Evolutionary conservation across 2,113 vertebrate species (phyloP).

Genomic region (Dromaius novaehollandiae): DNA sequence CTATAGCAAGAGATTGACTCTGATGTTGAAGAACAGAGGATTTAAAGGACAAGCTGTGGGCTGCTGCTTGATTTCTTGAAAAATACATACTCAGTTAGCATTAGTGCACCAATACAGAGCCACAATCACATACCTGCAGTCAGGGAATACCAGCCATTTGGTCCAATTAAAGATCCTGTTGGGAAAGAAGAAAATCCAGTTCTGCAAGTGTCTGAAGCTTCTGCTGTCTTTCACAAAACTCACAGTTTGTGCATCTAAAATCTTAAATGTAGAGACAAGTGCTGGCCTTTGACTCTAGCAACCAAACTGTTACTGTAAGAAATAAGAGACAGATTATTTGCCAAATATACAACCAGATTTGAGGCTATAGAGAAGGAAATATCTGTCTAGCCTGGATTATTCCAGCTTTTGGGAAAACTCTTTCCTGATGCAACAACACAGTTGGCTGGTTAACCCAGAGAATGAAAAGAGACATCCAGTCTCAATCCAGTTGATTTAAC

Average conservation of each 20-base stretch:
- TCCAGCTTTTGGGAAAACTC: background rate
- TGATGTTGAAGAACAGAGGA: background rate
- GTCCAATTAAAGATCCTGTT: background rate
- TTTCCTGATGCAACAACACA: background rate
- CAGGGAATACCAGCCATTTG: background rate
- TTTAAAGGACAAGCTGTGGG: background rate
- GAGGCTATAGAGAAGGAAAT: background rate
- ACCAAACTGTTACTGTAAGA: background rate
- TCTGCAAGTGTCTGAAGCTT: background rate
- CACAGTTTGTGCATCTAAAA: background rate
- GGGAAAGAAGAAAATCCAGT: background rate
- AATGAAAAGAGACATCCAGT: background rate
- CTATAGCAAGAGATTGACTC: background rate
- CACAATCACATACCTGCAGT: fast-evolving
- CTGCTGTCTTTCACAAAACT: background rate
- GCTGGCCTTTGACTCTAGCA: background rate
- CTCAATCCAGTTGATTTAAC: background rate
- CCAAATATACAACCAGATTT: background rate
- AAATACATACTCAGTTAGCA: background rate
- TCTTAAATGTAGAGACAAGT: background rate
- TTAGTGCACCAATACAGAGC: background rate
- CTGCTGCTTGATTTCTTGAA: background rate
- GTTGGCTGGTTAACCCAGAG: background rate
- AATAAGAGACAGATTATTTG: background rate
- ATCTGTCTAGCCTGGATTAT: background rate